Evolutionary conservation across 2,113 vertebrate species (phyloP).

Genomic region (Strix uralensis): DNA sequence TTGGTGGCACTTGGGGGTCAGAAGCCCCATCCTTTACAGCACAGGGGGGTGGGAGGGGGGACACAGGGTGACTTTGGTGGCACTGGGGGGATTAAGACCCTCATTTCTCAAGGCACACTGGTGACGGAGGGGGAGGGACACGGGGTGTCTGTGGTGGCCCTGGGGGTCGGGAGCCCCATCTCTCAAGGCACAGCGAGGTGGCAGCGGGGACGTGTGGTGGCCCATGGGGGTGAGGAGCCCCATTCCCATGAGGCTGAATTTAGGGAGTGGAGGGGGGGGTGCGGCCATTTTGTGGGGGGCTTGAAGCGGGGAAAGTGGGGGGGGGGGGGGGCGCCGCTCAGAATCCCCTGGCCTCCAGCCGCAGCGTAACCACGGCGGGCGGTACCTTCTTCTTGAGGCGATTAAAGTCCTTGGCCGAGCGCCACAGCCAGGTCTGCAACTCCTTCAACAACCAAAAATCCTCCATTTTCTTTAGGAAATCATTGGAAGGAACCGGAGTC

Average conservation of each 20-base stretch:
- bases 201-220: neutral
- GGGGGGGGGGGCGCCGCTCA: neutral
- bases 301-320: neutral
- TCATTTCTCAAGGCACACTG: neutral
- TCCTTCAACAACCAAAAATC: constrained; percentile 96
- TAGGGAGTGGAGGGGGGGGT: too few species aligned
- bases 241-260: accelerated
- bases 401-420: constrained; percentile 97
- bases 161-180: neutral
- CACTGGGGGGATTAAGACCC: neutral
- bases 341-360: constrained; percentile 71
- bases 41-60: neutral
- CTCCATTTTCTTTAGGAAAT: constrained; percentile 94
- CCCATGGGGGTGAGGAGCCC: neutral
- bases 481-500: constrained; percentile 76
- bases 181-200: neutral
- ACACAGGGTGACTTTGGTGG: neutral
- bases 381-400: constrained; percentile 89
- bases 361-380: constrained; percentile 64
- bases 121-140: neutral
- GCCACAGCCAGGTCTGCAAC: constrained; percentile 96
- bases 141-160: neutral
- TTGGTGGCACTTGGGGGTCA: neutral
- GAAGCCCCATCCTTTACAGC: neutral
- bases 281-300: neutral